These are phyloP conservation scores for Sciaenops ocellatus DNA, from an alignment of 2,797 vertebrate genomes.

Conservation along the genomic window DNA sequence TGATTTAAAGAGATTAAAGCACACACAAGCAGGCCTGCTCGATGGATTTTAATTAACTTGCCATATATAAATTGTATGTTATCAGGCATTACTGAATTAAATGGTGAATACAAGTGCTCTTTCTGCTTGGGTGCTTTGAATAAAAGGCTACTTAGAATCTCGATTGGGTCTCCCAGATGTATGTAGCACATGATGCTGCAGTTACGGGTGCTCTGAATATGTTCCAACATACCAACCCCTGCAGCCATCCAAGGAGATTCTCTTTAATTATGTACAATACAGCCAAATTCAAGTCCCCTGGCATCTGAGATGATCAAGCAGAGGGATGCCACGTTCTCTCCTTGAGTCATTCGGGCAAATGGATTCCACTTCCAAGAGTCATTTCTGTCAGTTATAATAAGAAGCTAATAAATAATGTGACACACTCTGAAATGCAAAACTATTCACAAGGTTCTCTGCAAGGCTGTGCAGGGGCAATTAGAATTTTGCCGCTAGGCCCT, in stretches of 20 bases:
- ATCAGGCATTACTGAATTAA: constrained; percentile 83
- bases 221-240: constrained; percentile 46
- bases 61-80: constrained; percentile 86
- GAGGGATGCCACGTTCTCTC: constrained; percentile 68
- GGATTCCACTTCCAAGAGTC: constrained; percentile 77
- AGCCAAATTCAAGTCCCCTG: constrained; percentile 68
- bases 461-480: constrained; percentile 79
- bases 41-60: constrained; percentile 87
- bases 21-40: constrained; percentile 77
- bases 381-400: constrained; percentile 83
- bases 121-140: constrained; percentile 81
- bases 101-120: constrained; percentile 78
- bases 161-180: constrained; percentile 67
- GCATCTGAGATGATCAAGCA: constrained; percentile 75
- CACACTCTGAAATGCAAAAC: constrained; percentile 78
- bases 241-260: constrained; percentile 62
- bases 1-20: constrained; percentile 83
- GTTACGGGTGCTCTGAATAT: constrained; percentile 51
- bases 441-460: constrained; percentile 75
- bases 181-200: constrained; percentile 54
- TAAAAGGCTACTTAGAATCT: constrained; percentile 79
- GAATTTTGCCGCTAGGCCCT: constrained; percentile 64
- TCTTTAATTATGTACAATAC: constrained; percentile 80
- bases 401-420: constrained; percentile 80
- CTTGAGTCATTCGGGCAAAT: constrained; percentile 76